These are phyloP conservation scores for Heliornis fulica DNA, from an alignment of 2,113 vertebrate genomes.

Conservation along the genomic window DNA sequence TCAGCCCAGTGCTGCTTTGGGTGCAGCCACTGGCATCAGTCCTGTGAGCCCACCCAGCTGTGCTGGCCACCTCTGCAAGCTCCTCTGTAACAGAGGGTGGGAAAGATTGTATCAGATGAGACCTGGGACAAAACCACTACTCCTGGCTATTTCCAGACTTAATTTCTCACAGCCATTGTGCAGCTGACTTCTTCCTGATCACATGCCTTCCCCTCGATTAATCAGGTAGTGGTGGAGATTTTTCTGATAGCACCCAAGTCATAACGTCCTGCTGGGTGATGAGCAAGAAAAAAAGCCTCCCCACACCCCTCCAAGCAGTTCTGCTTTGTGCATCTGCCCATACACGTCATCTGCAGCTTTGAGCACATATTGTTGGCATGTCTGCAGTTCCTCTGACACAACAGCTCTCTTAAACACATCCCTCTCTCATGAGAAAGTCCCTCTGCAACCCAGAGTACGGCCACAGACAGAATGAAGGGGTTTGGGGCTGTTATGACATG, in stretches of 20 bases:
- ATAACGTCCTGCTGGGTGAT: fast-evolving
- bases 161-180: background rate
- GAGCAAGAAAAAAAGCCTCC: background rate
- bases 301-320: background rate
- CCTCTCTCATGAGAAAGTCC: background rate
- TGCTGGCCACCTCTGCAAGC: background rate
- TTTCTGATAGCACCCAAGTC: background rate
- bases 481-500: fast-evolving
- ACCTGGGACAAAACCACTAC: background rate
- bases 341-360: fast-evolving
- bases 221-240: background rate
- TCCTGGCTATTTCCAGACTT: background rate
- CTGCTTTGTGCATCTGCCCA: background rate
- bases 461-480: fast-evolving
- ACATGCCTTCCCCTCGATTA: background rate
- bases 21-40: background rate
- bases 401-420: background rate
- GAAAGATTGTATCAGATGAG: background rate
- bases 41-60: background rate
- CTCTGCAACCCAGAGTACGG: background rate
- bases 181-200: background rate
- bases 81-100: background rate
- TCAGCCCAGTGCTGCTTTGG: background rate
- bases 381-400: background rate
- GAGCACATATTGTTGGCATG: background rate